Conservation (phyloP, 2,888 invertebrate genomes). For the Apotomis turbidana region DNA sequence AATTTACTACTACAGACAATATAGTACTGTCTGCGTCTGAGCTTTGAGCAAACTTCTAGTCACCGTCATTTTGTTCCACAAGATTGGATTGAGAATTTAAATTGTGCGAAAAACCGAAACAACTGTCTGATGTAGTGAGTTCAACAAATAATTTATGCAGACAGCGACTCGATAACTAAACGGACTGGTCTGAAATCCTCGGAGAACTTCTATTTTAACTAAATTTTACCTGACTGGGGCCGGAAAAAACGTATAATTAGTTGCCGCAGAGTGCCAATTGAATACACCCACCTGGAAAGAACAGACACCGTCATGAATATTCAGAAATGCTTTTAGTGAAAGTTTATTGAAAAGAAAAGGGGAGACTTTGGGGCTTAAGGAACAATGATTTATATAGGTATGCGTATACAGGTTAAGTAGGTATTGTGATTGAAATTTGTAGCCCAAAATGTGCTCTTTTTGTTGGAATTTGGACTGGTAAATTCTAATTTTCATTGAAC, state of each 20-base stretch:
- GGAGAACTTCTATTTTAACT: conserved; percentile 58
- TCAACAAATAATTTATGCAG: conserved; percentile 40
- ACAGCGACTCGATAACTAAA: conserved; percentile 56
- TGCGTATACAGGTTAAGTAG: conserved; percentile 14
- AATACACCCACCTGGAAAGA: conserved; percentile 77
- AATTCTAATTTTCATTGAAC: background rate
- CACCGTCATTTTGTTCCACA: conserved; percentile 26
- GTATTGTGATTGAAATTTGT: conserved; percentile 9
- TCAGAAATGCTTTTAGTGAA: conserved; percentile 74
- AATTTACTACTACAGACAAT: conserved; percentile 24
- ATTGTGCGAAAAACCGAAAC: conserved; percentile 29
- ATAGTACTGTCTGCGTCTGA: background rate
- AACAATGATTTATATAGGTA: conserved; percentile 33
- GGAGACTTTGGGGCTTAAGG: conserved; percentile 45
- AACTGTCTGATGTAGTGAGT: conserved; percentile 12
- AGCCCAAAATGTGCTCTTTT: background rate
- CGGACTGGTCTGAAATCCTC: conserved; percentile 47
- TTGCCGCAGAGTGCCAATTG: conserved; percentile 64
- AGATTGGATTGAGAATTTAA: conserved; percentile 31
- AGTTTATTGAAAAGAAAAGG: conserved; percentile 76
- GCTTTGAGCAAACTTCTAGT: conserved; percentile 16
- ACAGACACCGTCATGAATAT: conserved; percentile 80
- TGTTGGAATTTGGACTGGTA: background rate
- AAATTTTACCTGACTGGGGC: conserved; percentile 55
- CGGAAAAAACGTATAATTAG: conserved; percentile 58